Conservation (phyloP, 2,113 vertebrate genomes). For the Pseudopipra pipra region DNA sequence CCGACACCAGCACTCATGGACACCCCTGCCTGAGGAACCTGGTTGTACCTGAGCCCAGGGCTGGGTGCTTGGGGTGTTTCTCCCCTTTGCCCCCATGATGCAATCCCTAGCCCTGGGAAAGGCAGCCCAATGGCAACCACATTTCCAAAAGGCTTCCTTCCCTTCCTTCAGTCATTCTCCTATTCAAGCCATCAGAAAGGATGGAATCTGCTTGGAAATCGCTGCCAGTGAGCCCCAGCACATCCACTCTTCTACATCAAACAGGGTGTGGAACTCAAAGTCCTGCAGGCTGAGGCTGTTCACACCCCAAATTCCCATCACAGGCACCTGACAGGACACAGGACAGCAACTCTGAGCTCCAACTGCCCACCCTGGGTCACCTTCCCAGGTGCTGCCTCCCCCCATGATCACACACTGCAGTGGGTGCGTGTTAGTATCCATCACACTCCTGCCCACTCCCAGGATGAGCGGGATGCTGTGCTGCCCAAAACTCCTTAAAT, state of each 20-base stretch:
- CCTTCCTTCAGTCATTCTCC: neutral
- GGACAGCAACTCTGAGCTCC: neutral
- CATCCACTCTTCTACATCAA: neutral
- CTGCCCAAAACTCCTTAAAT: neutral
- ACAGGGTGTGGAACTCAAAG: neutral
- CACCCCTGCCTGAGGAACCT: neutral
- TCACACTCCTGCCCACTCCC: neutral
- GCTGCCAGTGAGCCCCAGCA: fast-evolving
- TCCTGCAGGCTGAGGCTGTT: neutral
- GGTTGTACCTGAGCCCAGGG: fast-evolving
- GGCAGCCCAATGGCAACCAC: neutral
- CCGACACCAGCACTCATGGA: fast-evolving
- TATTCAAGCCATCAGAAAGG: constrained; percentile 1
- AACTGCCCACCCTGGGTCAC: fast-evolving
- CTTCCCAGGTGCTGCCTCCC: neutral
- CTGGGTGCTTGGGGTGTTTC: neutral
- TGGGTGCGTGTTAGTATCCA: constrained; percentile 54
- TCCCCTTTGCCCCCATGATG: fast-evolving
- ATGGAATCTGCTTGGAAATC: constrained; percentile 1
- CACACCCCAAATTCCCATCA: fast-evolving
- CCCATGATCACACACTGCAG: neutral
- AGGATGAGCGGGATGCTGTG: fast-evolving
- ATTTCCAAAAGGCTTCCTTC: neutral
- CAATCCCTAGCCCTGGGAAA: neutral
- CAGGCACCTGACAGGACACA: neutral